These are phyloP conservation scores for Drusus annulatus DNA, from an alignment of 1,140 invertebrate genomes.

Conservation along the genomic window DNA sequence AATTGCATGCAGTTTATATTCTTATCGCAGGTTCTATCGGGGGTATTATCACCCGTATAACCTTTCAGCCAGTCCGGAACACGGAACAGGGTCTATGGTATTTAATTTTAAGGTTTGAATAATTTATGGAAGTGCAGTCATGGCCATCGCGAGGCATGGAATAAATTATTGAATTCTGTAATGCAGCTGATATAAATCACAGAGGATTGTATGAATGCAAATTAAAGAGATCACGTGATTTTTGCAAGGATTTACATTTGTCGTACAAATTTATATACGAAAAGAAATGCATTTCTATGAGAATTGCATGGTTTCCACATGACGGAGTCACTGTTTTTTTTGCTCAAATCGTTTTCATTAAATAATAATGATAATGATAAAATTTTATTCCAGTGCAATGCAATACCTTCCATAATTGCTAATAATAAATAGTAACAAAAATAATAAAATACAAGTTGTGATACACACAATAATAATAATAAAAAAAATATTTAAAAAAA, in stretches of 20 bases:
- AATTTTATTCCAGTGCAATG: too few species aligned
- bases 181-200: not conserved
- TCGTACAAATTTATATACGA: too few species aligned
- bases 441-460: too few species aligned
- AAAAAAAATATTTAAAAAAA: too few species aligned
- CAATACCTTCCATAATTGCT: too few species aligned
- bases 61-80: not conserved
- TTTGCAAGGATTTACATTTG: not conserved
- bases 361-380: too few species aligned
- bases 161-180: constrained; percentile 5
- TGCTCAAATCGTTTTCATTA: too few species aligned
- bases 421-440: too few species aligned
- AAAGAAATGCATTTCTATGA: too few species aligned
- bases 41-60: not conserved
- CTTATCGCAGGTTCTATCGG: not conserved
- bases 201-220: not conserved
- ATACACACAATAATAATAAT: too few species aligned
- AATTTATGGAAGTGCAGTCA: not conserved
- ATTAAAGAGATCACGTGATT: not conserved
- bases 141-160: not conserved
- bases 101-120: constrained; percentile 1
- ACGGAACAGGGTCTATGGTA: not conserved
- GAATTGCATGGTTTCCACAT: too few species aligned
- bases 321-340: too few species aligned
- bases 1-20: not conserved